Evolutionary conservation across 2,113 vertebrate species (phyloP).

Genomic region (Hemicordylus capensis): DNA sequence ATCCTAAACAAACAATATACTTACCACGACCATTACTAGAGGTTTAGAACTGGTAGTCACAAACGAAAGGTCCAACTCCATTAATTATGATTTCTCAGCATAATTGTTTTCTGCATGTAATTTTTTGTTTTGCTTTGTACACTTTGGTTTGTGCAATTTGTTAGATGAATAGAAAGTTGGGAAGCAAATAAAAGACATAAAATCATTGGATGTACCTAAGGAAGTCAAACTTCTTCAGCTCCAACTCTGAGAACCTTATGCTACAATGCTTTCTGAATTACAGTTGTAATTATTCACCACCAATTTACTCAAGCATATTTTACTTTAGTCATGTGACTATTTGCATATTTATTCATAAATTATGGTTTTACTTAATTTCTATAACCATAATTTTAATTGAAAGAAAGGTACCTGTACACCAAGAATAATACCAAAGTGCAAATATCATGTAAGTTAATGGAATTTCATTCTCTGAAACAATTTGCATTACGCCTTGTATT

Average conservation of each 20-base stretch:
- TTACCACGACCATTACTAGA: not conserved
- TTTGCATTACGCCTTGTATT: slow-evolving; percentile 22
- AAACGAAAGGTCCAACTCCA: not conserved
- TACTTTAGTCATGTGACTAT: slow-evolving; percentile 47
- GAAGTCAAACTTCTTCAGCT: slow-evolving; percentile 36
- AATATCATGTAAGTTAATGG: not conserved
- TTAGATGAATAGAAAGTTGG: not conserved
- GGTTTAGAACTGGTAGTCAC: not conserved
- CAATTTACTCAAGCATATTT: slow-evolving; percentile 29
- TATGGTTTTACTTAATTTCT: slow-evolving; percentile 69
- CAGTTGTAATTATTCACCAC: slow-evolving; percentile 44
- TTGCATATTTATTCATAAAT: slow-evolving; percentile 64
- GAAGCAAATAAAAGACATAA: not conserved
- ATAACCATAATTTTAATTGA: slow-evolving; percentile 67
- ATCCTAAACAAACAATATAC: slow-evolving; percentile 60
- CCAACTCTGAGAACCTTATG: not conserved
- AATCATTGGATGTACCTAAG: not conserved
- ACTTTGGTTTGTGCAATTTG: not conserved
- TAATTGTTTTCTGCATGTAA: not conserved
- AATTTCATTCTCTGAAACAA: slow-evolving; percentile 37
- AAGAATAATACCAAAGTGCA: slow-evolving; percentile 34
- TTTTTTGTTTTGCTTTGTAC: not conserved
- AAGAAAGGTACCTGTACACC: slow-evolving; percentile 53
- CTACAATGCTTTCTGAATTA: slow-evolving; percentile 24
- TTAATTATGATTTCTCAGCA: not conserved